These are phyloP conservation scores for Martes flavigula DNA, from an alignment of 2,797 vertebrate genomes.

Conservation along the genomic window DNA sequence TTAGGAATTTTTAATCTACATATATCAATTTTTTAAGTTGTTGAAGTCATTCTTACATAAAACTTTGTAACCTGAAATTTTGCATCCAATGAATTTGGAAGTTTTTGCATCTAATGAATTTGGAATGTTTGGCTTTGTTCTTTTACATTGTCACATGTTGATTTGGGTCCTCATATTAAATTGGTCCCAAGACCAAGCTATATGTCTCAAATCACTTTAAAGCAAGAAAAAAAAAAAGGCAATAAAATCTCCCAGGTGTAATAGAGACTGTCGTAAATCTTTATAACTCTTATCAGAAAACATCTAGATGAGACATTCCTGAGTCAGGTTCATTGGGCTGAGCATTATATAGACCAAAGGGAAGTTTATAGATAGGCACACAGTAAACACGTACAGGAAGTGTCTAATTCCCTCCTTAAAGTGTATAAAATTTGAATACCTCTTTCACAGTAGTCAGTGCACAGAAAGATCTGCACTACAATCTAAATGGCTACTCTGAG, in stretches of 20 bases:
- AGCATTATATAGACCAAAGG: background rate
- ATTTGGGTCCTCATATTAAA: background rate
- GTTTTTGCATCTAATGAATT: background rate
- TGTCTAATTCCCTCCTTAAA: background rate
- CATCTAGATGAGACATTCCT: background rate
- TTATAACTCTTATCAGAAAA: background rate
- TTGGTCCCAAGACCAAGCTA: background rate
- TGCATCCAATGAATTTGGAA: background rate
- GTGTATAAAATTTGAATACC: background rate
- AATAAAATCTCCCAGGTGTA: background rate
- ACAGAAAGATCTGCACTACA: background rate
- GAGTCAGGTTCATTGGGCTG: background rate
- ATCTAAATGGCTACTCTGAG: background rate
- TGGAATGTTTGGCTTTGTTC: background rate
- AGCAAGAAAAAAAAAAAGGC: background rate
- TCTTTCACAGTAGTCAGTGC: background rate
- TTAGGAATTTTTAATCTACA: background rate
- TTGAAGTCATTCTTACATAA: background rate
- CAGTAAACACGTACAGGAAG: background rate
- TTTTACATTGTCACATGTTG: background rate
- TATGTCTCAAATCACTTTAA: background rate
- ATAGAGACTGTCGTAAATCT: background rate
- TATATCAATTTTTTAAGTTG: background rate
- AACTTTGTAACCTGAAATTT: constrained; percentile 16
- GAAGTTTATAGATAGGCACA: background rate